Base-by-base conservation (phyloP, 1,140 invertebrate genomes). In the Nasonia giraulti region DNA sequence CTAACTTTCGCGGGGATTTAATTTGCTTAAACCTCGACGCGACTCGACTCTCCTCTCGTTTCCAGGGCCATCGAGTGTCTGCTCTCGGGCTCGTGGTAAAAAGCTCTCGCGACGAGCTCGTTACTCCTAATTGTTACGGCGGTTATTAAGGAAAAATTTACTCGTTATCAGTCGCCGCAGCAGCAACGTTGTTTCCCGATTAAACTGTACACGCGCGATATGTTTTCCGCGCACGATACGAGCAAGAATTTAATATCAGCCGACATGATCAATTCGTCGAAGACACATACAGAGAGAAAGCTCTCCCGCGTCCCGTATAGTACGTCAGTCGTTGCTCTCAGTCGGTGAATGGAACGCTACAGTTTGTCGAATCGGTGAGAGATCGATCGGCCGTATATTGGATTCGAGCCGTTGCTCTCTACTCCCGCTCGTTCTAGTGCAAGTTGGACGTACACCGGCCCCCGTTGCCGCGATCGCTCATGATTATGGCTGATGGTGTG, bases 21-120 rank as follows among this genome's bases (percentile, higher is more conserved):
- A 83, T 83, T 87, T 68, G 82, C 81, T 83, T 87, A 85, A 85
- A 85, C 47, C 84, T 84, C 71, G 47, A 75, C 71, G 23, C 14
- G 8, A 55, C 47, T 66, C 55, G 7, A 2, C 69, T 83, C 69
- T 73, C 66, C 6, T n/a, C 20, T 0, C 55, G 55, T n/a, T 62
- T 55, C 17, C 50, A 5, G 55, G n/a, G 55, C 55, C 55, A 62
- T 62, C 55, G 17, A 62, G 20, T 7, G 20, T 62, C 4, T 62
- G 55, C 55, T 1, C 55, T 44, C 6, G 6, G 27, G 27, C 6
- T 44, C 20, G 55, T 2, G 17, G 55, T n/a, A 62, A 62, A 62
- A 62, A 62, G 55, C 20, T 20, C 55, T 62, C 17, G 55, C 17
- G 20, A 62, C 17, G 55, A 62, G 17, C 55, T 62, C 55, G 20